Base-by-base conservation (phyloP, 2,113 vertebrate species). In the Rhinogobius similis region DNA sequence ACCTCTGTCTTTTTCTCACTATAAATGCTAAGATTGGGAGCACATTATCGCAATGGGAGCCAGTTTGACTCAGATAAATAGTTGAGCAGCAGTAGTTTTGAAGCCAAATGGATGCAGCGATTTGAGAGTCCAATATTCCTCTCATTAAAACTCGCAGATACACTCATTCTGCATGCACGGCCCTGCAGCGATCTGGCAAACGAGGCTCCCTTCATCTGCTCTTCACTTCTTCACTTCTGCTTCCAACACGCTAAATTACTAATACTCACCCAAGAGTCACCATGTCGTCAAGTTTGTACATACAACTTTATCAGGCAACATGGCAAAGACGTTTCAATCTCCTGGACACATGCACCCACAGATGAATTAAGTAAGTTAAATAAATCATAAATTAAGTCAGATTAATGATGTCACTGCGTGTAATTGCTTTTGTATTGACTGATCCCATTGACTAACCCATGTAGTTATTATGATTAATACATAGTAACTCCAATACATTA, bases 71-170 rank as follows among this genome's bases (percentile, higher is more conserved):
- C 21, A 50, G n/a, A 0, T 36, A 4, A 39, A 68, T 20, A 48
- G 0, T 53, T 23, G 44, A 41, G 26, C 46, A 39, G 63, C 43
- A 59, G 14, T 46, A 62, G 9, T 67, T 72, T 38, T 5, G 73
- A 61, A 75, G 80, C 69, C 69, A 77, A 82, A 72, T 56, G 18
- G 59, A 73, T 72, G 62, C 62, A 62, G 65, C 67, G 26, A 70
- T 70, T 68, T 38, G 68, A 41, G 59, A 68, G 58, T 67, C 58
- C 71, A 83, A 50, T 38, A 62, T 66, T 32, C 67, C 65, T 50
- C 68, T 84, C 72, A 81, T 82, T 84, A 75, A 75, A 39, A 55
- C 11, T 69, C 24, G 18, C 10, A 24, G 29, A 78, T 76, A 59
- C 58, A 23, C 39, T 69, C 44, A 50, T 65, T 73, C 41, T 5